A percentile compares a stretch with the other conserved stretches of the same genome.
phyloP scores from a whole-genome alignment of 2,888 invertebrate genomes.

The Mythimna loreyi region DNA sequence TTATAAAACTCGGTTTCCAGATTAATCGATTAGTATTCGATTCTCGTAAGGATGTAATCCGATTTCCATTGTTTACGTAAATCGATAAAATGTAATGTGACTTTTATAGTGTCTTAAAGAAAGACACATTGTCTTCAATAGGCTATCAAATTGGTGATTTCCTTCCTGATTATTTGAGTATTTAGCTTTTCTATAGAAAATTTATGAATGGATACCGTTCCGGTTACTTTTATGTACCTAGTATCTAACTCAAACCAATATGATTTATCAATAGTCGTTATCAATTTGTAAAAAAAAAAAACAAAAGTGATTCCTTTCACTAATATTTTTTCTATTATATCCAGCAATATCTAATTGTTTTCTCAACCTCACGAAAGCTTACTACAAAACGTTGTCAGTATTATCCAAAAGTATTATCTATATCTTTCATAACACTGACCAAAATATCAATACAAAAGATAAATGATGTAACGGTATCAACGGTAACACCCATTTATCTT shows the following conservation, averaged over 20 bases:
- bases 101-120: constrained; percentile 23
- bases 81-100: constrained; percentile 32
- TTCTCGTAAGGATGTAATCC: constrained; percentile 21
- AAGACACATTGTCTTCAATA: constrained; percentile 4
- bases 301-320: not conserved
- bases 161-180: not conserved
- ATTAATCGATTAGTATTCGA: constrained; percentile 40
- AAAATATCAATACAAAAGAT: constrained; percentile 39
- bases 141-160: constrained; percentile 1
- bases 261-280: not conserved
- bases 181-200: not conserved
- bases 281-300: not conserved
- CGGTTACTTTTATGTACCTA: not conserved
- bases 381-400: not conserved
- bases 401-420: constrained; percentile 3
- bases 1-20: constrained; percentile 7
- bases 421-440: constrained; percentile 18
- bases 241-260: not conserved
- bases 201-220: not conserved
- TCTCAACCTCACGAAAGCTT: not conserved
- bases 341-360: not conserved
- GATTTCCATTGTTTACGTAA: constrained; percentile 52
- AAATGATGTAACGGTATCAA: constrained; percentile 45
- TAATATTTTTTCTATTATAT: not conserved
- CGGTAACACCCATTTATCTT: constrained; percentile 30